Conservation (phyloP, 2,888 invertebrate species). For the Baccha elongata region DNA sequence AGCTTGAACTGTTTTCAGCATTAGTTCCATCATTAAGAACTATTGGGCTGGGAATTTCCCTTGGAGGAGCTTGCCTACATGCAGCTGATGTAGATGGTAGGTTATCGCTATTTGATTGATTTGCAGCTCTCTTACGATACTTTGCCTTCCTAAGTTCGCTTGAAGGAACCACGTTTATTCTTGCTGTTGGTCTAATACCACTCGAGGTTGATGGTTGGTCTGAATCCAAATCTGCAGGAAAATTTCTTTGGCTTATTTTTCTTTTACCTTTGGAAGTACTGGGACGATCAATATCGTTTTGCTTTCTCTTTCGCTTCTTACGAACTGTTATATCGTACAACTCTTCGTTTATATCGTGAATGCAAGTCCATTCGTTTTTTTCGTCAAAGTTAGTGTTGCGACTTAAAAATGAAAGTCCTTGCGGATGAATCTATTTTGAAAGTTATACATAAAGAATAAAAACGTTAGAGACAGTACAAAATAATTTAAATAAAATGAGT, state of each 20-base stretch:
- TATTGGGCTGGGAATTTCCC: neutral
- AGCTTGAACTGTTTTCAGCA: neutral
- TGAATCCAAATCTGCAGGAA: constrained; percentile 47
- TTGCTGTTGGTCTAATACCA: constrained; percentile 13
- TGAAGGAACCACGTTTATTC: neutral
- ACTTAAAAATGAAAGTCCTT: constrained; percentile 92
- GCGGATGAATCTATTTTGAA: constrained; percentile 78
- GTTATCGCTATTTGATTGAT: neutral
- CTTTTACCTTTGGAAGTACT: constrained; percentile 26
- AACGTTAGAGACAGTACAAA: neutral
- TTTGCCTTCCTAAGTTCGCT: neutral
- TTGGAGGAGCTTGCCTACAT: neutral
- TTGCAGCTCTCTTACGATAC: constrained; percentile 10
- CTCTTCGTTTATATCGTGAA: constrained; percentile 94
- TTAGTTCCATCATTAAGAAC: constrained; percentile 3
- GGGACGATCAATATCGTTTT: constrained; percentile 73
- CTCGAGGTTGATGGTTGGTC: constrained; percentile 68
- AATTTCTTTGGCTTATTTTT: constrained; percentile 21
- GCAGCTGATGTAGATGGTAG: neutral
- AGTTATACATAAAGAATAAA: neutral
- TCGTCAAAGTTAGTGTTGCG: constrained; percentile 94
- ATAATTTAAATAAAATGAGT: too few species aligned
- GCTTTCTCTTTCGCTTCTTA: constrained; percentile 74
- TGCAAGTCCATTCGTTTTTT: constrained; percentile 95
- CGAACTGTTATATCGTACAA: constrained; percentile 80